Evolutionary conservation across 2,113 vertebrate species (phyloP).

Genomic region (Raja brachyura): DNA sequence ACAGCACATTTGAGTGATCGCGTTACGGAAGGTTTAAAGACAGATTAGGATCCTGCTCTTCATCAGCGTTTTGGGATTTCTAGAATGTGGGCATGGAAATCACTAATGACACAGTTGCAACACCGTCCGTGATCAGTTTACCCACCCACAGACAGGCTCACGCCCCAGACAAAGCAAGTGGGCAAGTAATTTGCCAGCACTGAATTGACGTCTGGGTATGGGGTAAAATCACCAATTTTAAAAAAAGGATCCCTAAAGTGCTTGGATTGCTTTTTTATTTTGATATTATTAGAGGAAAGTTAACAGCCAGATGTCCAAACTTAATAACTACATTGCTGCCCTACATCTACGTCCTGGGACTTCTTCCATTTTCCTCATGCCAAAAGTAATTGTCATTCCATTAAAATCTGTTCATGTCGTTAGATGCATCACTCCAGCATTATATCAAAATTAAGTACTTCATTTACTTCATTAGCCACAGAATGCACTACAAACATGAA

Average conservation of each 20-base stretch:
- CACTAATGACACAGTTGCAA: background rate
- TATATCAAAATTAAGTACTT: background rate
- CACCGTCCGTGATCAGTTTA: background rate
- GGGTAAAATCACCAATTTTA: background rate
- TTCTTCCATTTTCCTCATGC: background rate
- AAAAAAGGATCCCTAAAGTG: background rate
- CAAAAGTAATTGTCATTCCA: background rate
- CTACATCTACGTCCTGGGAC: background rate
- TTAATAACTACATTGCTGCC: background rate
- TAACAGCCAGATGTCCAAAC: background rate
- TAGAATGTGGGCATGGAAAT: background rate
- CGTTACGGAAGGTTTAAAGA: background rate
- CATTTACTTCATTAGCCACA: background rate
- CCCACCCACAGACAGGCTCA: background rate
- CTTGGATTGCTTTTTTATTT: background rate
- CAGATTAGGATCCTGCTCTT: background rate
- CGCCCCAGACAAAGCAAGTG: background rate
- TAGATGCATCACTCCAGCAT: background rate
- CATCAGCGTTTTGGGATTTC: background rate
- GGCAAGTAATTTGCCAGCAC: background rate
- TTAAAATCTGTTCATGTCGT: background rate
- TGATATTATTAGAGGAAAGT: background rate
- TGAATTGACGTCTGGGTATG: background rate
- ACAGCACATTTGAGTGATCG: background rate
- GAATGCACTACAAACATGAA: background rate